phyloP scores from a whole-genome alignment of 2,113 vertebrate genomes.

The Callaeas wilsoni region DNA sequence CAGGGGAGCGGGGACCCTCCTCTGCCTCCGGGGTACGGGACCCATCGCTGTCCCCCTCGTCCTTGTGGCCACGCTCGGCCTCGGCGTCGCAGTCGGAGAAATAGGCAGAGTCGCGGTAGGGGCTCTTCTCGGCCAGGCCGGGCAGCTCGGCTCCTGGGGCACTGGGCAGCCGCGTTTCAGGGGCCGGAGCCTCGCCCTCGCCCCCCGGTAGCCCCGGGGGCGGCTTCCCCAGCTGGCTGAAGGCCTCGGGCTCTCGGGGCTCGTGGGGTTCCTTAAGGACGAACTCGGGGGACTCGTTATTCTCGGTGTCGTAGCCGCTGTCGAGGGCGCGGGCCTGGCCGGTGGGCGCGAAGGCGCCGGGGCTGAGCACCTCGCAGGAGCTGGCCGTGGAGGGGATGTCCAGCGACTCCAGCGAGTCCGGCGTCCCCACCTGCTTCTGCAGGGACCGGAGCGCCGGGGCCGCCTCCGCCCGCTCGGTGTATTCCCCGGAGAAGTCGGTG shows the following conservation, averaged over 20 bases:
- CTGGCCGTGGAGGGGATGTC: conserved; percentile 80
- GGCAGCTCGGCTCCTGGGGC: conserved; percentile 65
- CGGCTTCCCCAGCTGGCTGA: conserved; percentile 48
- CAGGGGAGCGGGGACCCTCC: background rate
- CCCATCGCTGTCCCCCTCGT: conserved; percentile 68
- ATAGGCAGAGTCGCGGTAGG: conserved; percentile 93
- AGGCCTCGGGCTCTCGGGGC: conserved; percentile 64
- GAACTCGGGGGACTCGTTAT: conserved; percentile 93
- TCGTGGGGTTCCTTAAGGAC: conserved; percentile 88
- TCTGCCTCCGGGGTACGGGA: background rate
- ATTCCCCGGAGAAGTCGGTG: conserved; percentile 76
- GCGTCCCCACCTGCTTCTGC: conserved; percentile 86
- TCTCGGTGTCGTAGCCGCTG: conserved; percentile 96
- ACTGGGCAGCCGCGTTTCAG: conserved; percentile 13
- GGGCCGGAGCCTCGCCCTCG: conserved; percentile 62
- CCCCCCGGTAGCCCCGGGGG: background rate
- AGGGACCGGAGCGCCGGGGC: conserved; percentile 72
- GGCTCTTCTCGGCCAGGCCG: conserved; percentile 77
- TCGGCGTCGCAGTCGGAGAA: conserved; percentile 92
- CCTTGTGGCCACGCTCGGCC: conserved; percentile 70
- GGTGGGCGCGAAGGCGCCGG: conserved; percentile 63
- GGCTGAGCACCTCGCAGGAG: conserved; percentile 80
- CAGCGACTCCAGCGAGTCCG: conserved; percentile 85
- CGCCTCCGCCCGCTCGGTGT: conserved; percentile 61
- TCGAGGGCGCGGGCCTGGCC: conserved; percentile 86